Evolutionary conservation across 2,113 vertebrate genomes (phyloP).

Genomic region (Chamaea fasciata): DNA sequence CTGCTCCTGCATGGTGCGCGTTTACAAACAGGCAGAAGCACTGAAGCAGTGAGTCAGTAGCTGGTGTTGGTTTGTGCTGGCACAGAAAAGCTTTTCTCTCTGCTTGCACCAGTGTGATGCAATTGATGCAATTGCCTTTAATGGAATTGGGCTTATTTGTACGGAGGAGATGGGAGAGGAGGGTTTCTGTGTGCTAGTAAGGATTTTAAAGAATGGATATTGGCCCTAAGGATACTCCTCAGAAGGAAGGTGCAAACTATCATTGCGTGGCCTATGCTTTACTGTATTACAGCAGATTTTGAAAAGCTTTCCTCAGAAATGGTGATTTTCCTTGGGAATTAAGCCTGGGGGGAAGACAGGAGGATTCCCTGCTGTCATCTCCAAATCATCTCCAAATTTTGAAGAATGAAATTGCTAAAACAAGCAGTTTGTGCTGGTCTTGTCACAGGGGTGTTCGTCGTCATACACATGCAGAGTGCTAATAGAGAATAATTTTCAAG

Average conservation of each 20-base stretch:
- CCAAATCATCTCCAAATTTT: background rate
- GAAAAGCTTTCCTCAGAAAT: background rate
- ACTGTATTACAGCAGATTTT: background rate
- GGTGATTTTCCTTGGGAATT: background rate
- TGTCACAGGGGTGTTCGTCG: rapidly evolving
- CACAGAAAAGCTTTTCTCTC: background rate
- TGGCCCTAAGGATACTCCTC: too few relatives aligned
- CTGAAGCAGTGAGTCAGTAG: background rate
- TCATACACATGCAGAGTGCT: rapidly evolving
- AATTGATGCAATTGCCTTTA: background rate
- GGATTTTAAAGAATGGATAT: background rate
- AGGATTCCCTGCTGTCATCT: background rate
- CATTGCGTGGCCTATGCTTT: rapidly evolving
- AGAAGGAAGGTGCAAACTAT: background rate
- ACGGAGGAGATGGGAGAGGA: background rate
- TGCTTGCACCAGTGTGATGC: background rate
- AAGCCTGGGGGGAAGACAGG: background rate
- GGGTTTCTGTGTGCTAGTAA: background rate
- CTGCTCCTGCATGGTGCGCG: background rate
- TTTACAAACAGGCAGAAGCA: background rate
- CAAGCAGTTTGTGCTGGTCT: rapidly evolving
- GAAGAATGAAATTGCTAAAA: background rate
- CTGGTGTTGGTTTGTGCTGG: background rate
- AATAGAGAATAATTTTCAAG: background rate
- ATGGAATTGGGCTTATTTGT: background rate